These are phyloP conservation scores for Coryphaenoides rupestris DNA, from an alignment of 2,113 vertebrate genomes.

Conservation along the genomic window DNA sequence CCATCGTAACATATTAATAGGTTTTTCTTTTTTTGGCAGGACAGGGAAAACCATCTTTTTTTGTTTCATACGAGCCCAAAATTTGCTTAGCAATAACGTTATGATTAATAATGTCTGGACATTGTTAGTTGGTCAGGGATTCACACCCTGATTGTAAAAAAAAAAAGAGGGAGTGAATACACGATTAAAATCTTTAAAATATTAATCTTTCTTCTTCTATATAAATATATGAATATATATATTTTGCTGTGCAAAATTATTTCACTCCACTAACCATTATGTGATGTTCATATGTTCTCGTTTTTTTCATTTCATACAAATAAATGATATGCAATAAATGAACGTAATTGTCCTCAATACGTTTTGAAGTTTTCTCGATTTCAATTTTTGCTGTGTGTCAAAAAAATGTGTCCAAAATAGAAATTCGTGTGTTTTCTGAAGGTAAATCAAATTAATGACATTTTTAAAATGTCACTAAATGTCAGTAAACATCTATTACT, in stretches of 20 bases:
- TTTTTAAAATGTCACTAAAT: too few species aligned
- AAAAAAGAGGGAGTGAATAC: constrained; percentile 87
- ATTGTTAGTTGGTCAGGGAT: constrained; percentile 91
- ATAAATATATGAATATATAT: constrained; percentile 79
- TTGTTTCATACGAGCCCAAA: constrained; percentile 82
- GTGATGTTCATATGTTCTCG: constrained; percentile 97
- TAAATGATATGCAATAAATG: constrained; percentile 81
- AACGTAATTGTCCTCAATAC: constrained; percentile 70
- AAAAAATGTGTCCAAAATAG: constrained; percentile 5
- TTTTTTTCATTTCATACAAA: constrained; percentile 85
- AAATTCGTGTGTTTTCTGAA: constrained; percentile 6
- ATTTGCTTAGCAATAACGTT: constrained; percentile 91
- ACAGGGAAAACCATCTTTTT: constrained; percentile 86
- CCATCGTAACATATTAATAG: constrained; percentile 85
- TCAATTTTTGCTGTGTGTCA: constrained; percentile 24
- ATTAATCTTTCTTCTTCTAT: constrained; percentile 90
- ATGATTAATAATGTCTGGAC: constrained; percentile 88
- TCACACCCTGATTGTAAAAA: constrained; percentile 94
- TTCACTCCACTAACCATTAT: constrained; percentile 98
- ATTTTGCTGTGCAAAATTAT: constrained; percentile 99
- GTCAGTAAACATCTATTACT: too few species aligned
- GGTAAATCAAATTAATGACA: too few species aligned
- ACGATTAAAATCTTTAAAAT: constrained; percentile 86
- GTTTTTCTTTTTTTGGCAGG: constrained; percentile 62
- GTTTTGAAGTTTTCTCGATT: constrained; percentile 66